Conservation (phyloP, 2,797 vertebrate genomes). For the Sebastolobus altivelis region DNA sequence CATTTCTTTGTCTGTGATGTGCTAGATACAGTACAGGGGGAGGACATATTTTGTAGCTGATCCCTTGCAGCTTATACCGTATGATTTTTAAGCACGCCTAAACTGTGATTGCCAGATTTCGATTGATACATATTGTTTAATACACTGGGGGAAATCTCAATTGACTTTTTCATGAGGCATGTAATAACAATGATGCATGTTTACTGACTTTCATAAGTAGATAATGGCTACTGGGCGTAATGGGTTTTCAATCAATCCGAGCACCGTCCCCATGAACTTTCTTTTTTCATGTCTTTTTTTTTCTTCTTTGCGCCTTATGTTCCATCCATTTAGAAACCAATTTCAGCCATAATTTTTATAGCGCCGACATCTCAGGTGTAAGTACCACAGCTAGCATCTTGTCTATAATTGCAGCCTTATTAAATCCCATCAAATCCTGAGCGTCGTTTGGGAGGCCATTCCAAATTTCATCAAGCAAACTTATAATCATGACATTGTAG, state of each 20-base stretch:
- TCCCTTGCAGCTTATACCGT: constrained; percentile 15
- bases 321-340: constrained; percentile 50
- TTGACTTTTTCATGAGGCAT: constrained; percentile 12
- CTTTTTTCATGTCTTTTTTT: background rate
- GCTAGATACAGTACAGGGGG: constrained; percentile 56
- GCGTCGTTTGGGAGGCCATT: constrained; percentile 54
- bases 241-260: constrained; percentile 10
- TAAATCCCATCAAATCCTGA: constrained; percentile 61
- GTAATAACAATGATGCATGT: constrained; percentile 15
- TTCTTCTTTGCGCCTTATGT: background rate
- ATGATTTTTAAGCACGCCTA: background rate
- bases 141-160: background rate
- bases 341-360: constrained; percentile 50
- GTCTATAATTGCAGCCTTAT: constrained; percentile 68
- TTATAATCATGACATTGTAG: constrained; percentile 44
- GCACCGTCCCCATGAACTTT: background rate
- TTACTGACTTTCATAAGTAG: constrained; percentile 12
- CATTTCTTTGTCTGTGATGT: constrained; percentile 71
- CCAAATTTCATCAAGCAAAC: constrained; percentile 56
- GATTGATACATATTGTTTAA: background rate
- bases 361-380: constrained; percentile 44
- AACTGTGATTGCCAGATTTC: background rate
- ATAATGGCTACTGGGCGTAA: constrained; percentile 18
- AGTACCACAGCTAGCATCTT: constrained; percentile 54
- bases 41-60: constrained; percentile 35